Evolutionary conservation across 2,888 invertebrate species (phyloP).

Genomic region (Onchidella celtica): DNA sequence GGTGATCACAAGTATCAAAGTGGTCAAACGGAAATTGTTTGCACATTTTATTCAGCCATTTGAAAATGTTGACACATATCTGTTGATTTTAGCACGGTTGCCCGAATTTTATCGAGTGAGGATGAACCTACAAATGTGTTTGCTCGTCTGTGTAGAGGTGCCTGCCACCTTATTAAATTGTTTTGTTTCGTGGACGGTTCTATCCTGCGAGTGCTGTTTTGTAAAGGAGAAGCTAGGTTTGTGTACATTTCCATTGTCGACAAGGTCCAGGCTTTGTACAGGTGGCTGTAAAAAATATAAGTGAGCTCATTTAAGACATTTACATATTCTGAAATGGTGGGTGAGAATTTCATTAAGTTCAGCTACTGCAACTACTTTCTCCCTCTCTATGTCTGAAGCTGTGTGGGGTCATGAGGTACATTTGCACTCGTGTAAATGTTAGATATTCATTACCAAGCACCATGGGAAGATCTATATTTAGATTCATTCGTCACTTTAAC

Average conservation of each 20-base stretch:
- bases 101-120: background rate
- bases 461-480: no score
- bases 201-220: slow-evolving; percentile 2
- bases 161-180: slow-evolving; percentile 36
- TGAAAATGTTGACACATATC: slow-evolving; percentile 35
- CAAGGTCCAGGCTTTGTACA: slow-evolving; percentile 21
- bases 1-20: slow-evolving; percentile 12
- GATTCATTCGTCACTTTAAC: no score
- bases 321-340: no score
- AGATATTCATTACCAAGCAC: no score
- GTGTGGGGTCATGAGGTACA: no score
- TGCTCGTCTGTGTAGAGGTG: slow-evolving; percentile 3
- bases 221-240: background rate
- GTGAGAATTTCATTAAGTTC: no score
- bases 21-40: slow-evolving; percentile 27
- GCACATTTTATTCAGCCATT: slow-evolving; percentile 33
- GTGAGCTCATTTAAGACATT: slow-evolving; percentile 10
- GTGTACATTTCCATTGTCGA: slow-evolving; percentile 9
- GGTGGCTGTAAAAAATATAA: slow-evolving; percentile 20
- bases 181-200: slow-evolving; percentile 22
- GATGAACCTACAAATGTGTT: slow-evolving; percentile 15
- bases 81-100: slow-evolving; percentile 27
- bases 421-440: no score
- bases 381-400: no score
- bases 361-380: no score